phyloP scores from a whole-genome alignment of 2,888 invertebrate species.

The Drosophila mimica region DNA sequence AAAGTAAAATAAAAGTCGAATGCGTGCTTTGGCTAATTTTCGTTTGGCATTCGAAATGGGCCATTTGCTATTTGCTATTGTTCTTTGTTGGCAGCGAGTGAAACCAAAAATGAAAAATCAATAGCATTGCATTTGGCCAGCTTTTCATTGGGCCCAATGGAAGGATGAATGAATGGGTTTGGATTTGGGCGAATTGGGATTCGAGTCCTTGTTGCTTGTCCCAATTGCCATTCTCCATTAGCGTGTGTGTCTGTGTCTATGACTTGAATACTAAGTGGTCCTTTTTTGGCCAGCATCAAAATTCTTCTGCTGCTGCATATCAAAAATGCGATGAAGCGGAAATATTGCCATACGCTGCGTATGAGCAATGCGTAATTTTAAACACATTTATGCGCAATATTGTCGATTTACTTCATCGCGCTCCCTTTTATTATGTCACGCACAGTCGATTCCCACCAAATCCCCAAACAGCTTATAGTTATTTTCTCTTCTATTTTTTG shows the following conservation, averaged over 20 bases:
- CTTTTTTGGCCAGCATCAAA: conserved; percentile 31
- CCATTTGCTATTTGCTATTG: conserved; percentile 17
- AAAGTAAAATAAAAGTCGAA: conserved; percentile 22
- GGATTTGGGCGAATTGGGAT: background rate
- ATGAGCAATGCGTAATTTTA: conserved; percentile 81
- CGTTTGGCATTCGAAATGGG: conserved; percentile 53
- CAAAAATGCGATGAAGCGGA: conserved; percentile 64
- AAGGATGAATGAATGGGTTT: conserved; percentile 9
- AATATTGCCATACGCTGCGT: conserved; percentile 79
- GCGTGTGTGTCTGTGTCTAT: conserved; percentile 40
- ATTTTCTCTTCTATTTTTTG: background rate
- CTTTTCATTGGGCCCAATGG: conserved; percentile 20
- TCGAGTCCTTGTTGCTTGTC: conserved; percentile 25
- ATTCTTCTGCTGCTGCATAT: conserved; percentile 42
- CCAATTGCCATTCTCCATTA: conserved; percentile 46
- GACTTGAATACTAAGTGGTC: conserved; percentile 73
- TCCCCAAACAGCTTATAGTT: conserved; percentile 28
- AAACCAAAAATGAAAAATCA: conserved; percentile 75
- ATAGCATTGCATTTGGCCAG: conserved; percentile 74
- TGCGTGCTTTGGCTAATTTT: conserved; percentile 74
- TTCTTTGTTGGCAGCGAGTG: conserved; percentile 57
- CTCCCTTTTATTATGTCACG: conserved; percentile 38
- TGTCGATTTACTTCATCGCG: conserved; percentile 64
- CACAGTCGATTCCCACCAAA: conserved; percentile 41
- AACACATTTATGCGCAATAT: conserved; percentile 76